Conservation (phyloP, 2,797 vertebrate genomes). For the Falco concolor region DNA sequence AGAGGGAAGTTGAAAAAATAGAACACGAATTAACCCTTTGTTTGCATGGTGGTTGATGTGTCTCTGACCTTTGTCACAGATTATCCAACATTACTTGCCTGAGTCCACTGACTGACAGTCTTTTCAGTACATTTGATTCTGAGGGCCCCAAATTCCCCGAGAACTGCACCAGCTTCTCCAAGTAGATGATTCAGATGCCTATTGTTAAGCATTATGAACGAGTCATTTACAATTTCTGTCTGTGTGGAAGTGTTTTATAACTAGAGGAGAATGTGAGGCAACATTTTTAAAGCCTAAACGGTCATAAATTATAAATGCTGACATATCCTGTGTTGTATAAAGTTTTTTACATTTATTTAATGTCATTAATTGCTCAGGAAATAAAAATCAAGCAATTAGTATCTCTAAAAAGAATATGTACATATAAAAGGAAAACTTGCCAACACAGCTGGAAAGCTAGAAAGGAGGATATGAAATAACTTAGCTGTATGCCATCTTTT, state of each 20-base stretch:
- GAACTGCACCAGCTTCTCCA: background rate
- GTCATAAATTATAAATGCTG: background rate
- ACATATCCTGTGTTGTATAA: background rate
- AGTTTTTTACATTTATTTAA: background rate
- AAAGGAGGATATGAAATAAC: background rate
- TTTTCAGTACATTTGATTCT: background rate
- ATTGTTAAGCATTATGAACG: background rate
- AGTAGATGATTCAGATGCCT: background rate
- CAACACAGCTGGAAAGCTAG: background rate
- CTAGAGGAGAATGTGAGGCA: background rate
- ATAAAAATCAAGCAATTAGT: background rate
- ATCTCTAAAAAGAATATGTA: background rate
- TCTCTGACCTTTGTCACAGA: background rate
- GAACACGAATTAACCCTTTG: background rate
- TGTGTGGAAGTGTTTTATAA: background rate
- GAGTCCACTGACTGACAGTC: background rate
- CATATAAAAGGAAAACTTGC: background rate
- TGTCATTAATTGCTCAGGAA: background rate
- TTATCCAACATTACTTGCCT: background rate
- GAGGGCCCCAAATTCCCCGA: background rate
- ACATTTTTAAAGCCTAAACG: background rate
- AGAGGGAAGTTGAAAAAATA: background rate
- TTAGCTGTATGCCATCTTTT: background rate
- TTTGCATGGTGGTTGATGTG: fast-evolving
- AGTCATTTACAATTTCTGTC: background rate